Evolutionary conservation across 92 coral and sea anemone species (phyloP), one percentile per base, ranked within the genome.

Genomic region (Zoanthus sociatus): DNA sequence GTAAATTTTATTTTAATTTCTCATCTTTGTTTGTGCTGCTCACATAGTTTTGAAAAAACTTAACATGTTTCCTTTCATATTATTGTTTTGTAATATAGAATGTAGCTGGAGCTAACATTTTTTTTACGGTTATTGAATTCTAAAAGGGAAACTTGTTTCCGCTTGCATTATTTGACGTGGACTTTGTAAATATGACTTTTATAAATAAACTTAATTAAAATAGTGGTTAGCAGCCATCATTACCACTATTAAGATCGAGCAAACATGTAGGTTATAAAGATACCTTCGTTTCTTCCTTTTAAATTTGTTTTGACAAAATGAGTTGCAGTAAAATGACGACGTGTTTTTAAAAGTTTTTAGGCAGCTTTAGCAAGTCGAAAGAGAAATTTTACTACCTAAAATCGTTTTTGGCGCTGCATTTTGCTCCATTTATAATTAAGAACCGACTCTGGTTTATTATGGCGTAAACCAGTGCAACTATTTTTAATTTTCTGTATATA

Each of bases 111-210:
- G 4, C 30, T 53, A 66, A 33, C 42, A 37, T 37, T 46, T 46
- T 77, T 51, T 13, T 8, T 54, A 30, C 68, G 48, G 17, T 30
- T 17, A 30, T 26, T 45, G 31, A 13, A 69, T 14, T 69, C 17
- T 30, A 31, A 69, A 33, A 69, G 4, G 10, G 69, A 9, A 63
- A 4, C 45, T 30, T 32, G 45, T 69, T 69, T 12, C 74, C 74
- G 74, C 74, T 30, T 10, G 6, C 46, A 69, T 6, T 69, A 69
- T 30, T 33, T 69, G 74, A 69, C 15, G n/a, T 17, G n/a, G n/a
- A 66, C 3, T 30, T 42, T 81, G 75, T 81, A 81, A 81, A 81
- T 67, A 81, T 45, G 18, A 20, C 60, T 64, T 68, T 47, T 67
- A 44, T 6, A 46, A 81, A 42, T n/a, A 32, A 3, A 64, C 12